Percentiles rank a stretch among this genome's conserved stretches.
phyloP scores from a whole-genome alignment of 2,113 vertebrate species.

The Scomber colias region DNA sequence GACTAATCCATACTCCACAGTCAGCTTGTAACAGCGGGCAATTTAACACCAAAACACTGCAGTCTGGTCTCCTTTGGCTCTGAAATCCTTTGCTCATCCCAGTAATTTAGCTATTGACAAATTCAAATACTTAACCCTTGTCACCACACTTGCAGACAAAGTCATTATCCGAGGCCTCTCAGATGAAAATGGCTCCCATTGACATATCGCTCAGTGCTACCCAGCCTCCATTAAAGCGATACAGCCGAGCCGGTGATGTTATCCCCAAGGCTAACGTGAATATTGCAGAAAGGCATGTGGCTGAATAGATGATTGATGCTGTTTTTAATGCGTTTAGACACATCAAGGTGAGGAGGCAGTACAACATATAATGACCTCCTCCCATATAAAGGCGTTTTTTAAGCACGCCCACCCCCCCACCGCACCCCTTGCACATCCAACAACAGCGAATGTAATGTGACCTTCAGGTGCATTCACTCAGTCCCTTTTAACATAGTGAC shows the following conservation, averaged over 20 bases:
- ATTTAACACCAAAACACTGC: slow-evolving; percentile 26
- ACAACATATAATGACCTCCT: neutral
- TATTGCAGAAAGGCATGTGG: slow-evolving; percentile 8
- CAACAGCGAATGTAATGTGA: slow-evolving; percentile 19
- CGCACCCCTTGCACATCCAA: neutral
- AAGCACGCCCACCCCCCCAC: too few relatives aligned
- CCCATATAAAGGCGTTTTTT: neutral
- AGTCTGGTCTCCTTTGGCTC: slow-evolving; percentile 13
- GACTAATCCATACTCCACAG: slow-evolving; percentile 54
- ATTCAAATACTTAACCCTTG: slow-evolving; percentile 42
- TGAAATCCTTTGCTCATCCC: slow-evolving; percentile 42
- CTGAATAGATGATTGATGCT: neutral
- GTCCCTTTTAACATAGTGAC: slow-evolving; percentile 5
- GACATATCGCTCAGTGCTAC: neutral
- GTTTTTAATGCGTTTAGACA: slow-evolving; percentile 2
- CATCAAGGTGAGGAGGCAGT: slow-evolving; percentile 23
- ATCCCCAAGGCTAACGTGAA: slow-evolving; percentile 33
- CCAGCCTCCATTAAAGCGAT: slow-evolving; percentile 34
- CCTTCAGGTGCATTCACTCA: slow-evolving; percentile 17
- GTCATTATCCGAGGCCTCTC: slow-evolving; percentile 24
- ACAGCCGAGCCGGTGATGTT: slow-evolving; percentile 1
- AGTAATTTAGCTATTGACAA: slow-evolving; percentile 26
- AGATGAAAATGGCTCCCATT: slow-evolving; percentile 33
- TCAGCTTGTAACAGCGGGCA: slow-evolving; percentile 13
- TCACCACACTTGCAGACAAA: neutral